phyloP scores from a whole-genome alignment of 2,797 vertebrate genomes.

The Apogon hyalosoma region DNA sequence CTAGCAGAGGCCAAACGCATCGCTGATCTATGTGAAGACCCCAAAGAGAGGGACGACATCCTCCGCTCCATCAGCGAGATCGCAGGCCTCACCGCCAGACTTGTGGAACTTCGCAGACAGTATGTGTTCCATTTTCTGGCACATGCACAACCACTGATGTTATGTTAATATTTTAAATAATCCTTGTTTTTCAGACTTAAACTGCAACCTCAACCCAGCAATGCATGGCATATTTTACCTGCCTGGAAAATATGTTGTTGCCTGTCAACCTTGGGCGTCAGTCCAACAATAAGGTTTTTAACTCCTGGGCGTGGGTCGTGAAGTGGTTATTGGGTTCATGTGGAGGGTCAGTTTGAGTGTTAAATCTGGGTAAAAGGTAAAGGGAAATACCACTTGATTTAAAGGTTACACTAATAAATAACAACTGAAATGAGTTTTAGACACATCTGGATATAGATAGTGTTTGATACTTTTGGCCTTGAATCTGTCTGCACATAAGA shows the following conservation, averaged over 20 bases:
- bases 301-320: constrained; percentile 16
- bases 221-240: constrained; percentile 65
- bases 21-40: constrained; percentile 95
- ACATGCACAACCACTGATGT: neutral
- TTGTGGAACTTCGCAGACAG: constrained; percentile 92
- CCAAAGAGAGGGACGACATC: constrained; percentile 97
- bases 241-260: constrained; percentile 74
- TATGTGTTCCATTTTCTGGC: constrained; percentile 71
- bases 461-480: constrained; percentile 2
- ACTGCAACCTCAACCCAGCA: constrained; percentile 52
- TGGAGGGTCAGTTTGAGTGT: constrained; percentile 10
- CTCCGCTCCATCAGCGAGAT: constrained; percentile 96
- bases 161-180: constrained; percentile 36
- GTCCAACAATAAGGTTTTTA: constrained; percentile 64
- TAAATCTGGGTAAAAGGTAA: constrained; percentile 5
- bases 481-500: neutral
- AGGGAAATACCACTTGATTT: constrained; percentile 49
- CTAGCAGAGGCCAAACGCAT: constrained; percentile 95
- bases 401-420: constrained; percentile 16
- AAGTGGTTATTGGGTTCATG: constrained; percentile 19
- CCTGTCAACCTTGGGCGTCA: constrained; percentile 58
- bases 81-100: constrained; percentile 91
- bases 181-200: constrained; percentile 64
- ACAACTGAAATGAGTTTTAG: neutral
- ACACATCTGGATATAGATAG: neutral